A percentile compares a stretch with the other conserved stretches of the same genome.
These are phyloP conservation scores for Vimba vimba DNA, from an alignment of 2,113 vertebrate species.

Conservation along the genomic window DNA sequence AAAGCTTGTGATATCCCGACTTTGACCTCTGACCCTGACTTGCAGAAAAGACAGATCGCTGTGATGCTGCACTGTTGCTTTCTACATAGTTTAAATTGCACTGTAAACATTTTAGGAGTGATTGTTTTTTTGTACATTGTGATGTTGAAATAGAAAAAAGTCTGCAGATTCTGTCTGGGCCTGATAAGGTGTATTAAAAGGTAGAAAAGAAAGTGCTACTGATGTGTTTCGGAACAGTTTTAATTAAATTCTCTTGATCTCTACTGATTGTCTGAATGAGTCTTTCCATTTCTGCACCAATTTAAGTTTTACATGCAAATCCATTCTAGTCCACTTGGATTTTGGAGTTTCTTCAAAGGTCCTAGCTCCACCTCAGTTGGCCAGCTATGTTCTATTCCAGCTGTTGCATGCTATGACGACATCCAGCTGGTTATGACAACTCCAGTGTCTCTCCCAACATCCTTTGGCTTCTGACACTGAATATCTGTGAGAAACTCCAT, in stretches of 20 bases:
- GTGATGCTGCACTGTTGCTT: slow-evolving; percentile 2
- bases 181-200: neutral
- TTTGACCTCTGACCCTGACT: slow-evolving; percentile 38
- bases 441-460: slow-evolving; percentile 38
- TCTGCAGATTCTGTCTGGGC: neutral
- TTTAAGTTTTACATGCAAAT: neutral
- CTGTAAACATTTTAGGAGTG: slow-evolving; percentile 2
- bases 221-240: neutral
- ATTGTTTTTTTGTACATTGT: neutral
- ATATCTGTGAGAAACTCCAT: slow-evolving; percentile 69
- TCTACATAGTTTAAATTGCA: neutral
- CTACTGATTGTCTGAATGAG: neutral
- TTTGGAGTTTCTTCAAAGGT: slow-evolving; percentile 22
- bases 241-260: neutral
- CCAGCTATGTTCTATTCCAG: slow-evolving; percentile 51
- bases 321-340: neutral
- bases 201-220: neutral
- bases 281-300: neutral
- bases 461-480: slow-evolving; percentile 59
- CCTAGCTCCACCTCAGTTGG: slow-evolving; percentile 28
- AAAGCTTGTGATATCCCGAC: slow-evolving; percentile 61
- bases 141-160: neutral
- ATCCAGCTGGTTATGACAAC: slow-evolving; percentile 60
- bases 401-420: slow-evolving; percentile 60
- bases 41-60: slow-evolving; percentile 22